Percentiles rank a stretch among this genome's conserved stretches.
These are phyloP conservation scores for Isurus oxyrinchus DNA, from an alignment of 2,113 vertebrate genomes.

Conservation along the genomic window DNA sequence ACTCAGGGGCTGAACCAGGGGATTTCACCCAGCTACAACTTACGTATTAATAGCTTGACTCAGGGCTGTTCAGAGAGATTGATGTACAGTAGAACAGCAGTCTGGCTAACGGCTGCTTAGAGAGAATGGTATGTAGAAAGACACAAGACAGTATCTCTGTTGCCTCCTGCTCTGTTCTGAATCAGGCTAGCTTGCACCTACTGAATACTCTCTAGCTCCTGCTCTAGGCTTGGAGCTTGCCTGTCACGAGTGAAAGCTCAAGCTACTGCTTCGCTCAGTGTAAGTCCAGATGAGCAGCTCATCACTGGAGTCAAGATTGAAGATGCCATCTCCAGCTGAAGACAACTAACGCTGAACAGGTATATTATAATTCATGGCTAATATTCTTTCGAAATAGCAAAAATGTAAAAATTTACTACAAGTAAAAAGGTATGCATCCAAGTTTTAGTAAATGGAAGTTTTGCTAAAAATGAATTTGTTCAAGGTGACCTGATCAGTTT, in stretches of 20 bases:
- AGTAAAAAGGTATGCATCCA: not conserved
- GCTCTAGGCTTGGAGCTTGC: not conserved
- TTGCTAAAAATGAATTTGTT: not conserved
- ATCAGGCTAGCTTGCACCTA: not conserved
- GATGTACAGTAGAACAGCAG: not conserved
- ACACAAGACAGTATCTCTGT: not conserved
- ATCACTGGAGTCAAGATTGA: not conserved
- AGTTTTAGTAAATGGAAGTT: not conserved
- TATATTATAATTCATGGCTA: not conserved
- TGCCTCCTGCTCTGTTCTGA: not conserved
- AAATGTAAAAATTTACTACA: not conserved
- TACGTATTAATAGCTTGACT: constrained; percentile 11
- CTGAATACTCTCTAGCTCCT: not conserved
- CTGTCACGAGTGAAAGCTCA: not conserved
- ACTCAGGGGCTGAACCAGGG: constrained; percentile 22
- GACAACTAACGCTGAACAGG: not conserved
- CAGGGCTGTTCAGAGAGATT: not conserved
- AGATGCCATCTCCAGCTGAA: not conserved
- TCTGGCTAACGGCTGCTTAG: not conserved
- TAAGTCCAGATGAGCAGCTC: not conserved
- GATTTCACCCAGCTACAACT: constrained; percentile 26
- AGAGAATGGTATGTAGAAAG: not conserved
- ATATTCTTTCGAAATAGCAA: not conserved
- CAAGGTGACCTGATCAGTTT: not conserved
- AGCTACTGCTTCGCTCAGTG: not conserved